Evolutionary conservation across 1,140 invertebrate species (phyloP), one percentile per base, ranked within the genome.

Genomic region (Atta colombica): DNA sequence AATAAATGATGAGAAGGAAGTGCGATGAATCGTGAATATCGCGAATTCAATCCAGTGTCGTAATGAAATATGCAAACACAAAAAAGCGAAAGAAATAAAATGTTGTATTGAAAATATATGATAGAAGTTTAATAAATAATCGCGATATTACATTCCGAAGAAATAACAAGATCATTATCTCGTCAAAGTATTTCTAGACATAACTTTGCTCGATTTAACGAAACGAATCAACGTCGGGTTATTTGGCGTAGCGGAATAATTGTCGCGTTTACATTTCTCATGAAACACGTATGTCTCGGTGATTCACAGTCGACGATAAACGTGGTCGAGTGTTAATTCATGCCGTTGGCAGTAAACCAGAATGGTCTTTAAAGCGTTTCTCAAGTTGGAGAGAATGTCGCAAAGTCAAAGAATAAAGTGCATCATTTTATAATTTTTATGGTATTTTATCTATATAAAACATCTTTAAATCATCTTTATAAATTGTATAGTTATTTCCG

Each of bases 261-360:
- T 82, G 55, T 55, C 80, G 51, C 51, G 51, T 25, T 82, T 58
- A 82, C 25, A 74, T 74, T 81, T 25, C 49, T 74, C 68, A n/a
- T 31, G 51, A 72, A 81, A 81, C 39, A 45, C 39, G 16, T 45
- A 35, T 58, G 71, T 58, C 28, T 63, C 12, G 28, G 28, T 85
- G 81, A 85, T 85, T 85, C 81, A 85, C 58, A 49, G 69, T 61
- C 53, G 71, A 74, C 69, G 71, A 84, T 80, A 81, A 81, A 81
- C 21, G 58, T 66, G 53, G 81, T 74, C 18, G 75, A 81, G 85
- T 80, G 85, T 49, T 80, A 80, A 86, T 81, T 68, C 75, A 71
- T 66, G 68, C 25, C 55, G 77, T 53, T 81, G 77, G 77, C 85
- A 86, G 53, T 80, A 81, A 86, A 86, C 77, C 85, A 86, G 63